Evolutionary conservation across 2,797 vertebrate species (phyloP), one percentile per base, ranked within the genome.

Genomic region (Chelon auratus): DNA sequence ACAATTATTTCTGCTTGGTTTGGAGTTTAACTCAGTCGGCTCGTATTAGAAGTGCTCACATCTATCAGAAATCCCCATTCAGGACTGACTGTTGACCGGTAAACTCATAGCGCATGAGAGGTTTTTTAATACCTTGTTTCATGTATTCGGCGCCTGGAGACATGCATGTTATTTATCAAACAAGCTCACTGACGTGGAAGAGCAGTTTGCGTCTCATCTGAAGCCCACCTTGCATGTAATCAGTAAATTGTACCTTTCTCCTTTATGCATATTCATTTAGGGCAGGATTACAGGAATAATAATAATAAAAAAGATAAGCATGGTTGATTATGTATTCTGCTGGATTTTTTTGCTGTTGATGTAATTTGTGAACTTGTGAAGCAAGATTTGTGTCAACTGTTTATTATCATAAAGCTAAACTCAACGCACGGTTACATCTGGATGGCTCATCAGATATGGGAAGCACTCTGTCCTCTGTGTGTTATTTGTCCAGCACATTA

Each of bases 111-210:
- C 61, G 47, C 10, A 8, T 26, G n/a, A 5, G 11, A 47, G 51
- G 9, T 64, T 70, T 76, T 53, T 26, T 26, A 11, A 54, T 30
- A 53, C 56, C 54, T 67, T 60, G 56, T 66, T 66, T 76, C 62
- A 61, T 58, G 64, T 18, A 48, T 33, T 72, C 33, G 45, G 67
- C 15, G 62, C 62, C 75, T 55, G 56, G 73, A 83, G 71, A 78
- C 74, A 61, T 69, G 59, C 62, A 60, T 73, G 80, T 47, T 74
- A 83, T 80, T 72, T 80, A 77, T 78, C 77, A 80, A 85, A 75
- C 78, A 78, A 53, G 57, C 78, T 83, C 77, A 74, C 42, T 67
- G 74, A 65, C 55, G 60, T 70, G 66, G 71, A 80, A 78, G 72
- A 83, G 45, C 66, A 45, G 70, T 74, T 78, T 68, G 66, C 68